A percentile compares a stretch with the other conserved stretches of the same genome.
Evolutionary conservation across 2,888 invertebrate species (phyloP).

Genomic region (Eurois occulta): DNA sequence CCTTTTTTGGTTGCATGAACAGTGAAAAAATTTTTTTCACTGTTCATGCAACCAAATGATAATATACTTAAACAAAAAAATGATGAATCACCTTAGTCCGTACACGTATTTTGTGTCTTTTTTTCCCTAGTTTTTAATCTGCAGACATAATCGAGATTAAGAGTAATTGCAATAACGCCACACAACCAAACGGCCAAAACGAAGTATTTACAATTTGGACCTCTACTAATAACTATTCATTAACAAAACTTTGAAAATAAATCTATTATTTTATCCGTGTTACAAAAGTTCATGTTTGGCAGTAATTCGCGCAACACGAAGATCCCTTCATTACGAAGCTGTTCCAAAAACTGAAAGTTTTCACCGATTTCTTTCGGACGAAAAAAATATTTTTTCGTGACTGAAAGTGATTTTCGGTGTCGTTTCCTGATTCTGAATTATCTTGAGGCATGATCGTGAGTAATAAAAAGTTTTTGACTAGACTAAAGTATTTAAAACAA

Average conservation of each 20-base stretch:
- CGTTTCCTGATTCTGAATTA: background rate
- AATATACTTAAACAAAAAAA: too few relatives aligned
- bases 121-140: background rate
- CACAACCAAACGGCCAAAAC: background rate
- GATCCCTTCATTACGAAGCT: conserved; percentile 4
- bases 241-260: background rate
- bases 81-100: background rate
- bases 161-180: background rate
- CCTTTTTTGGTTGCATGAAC: background rate
- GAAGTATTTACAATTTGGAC: background rate
- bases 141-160: background rate
- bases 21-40: background rate
- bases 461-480: conserved; percentile 17
- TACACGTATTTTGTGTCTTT: background rate
- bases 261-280: background rate
- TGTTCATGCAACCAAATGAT: too few relatives aligned
- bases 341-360: conserved; percentile 13
- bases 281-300: conserved; percentile 26
- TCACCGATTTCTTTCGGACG: conserved; percentile 3
- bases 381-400: conserved; percentile 26
- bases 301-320: conserved; percentile 20
- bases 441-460: conserved; percentile 9
- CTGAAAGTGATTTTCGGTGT: conserved; percentile 37
- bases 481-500: too few relatives aligned
- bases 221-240: background rate